Evolutionary conservation across 2,797 vertebrate genomes (phyloP).

Genomic region (Okamejei kenojei): DNA sequence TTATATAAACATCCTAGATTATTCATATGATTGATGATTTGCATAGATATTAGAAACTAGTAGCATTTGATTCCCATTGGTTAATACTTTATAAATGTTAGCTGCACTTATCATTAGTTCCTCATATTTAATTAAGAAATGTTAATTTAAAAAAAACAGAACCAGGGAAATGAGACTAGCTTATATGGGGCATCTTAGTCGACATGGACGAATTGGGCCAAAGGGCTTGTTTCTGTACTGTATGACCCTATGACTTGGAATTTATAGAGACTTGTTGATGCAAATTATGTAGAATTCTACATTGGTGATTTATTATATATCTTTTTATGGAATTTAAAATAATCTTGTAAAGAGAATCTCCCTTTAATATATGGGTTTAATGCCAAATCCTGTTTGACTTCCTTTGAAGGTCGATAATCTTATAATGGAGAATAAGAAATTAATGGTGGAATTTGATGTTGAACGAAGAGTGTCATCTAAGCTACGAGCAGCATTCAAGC

Average conservation of each 20-base stretch:
- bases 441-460: constrained; percentile 55
- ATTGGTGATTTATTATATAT: neutral
- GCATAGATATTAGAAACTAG: neutral
- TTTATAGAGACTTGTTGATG: neutral
- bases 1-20: neutral
- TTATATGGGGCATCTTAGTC: no score
- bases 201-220: no score
- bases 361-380: neutral
- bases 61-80: neutral
- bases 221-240: no score
- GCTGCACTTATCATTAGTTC: neutral
- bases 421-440: constrained; percentile 65
- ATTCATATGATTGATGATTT: neutral
- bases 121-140: neutral
- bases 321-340: neutral
- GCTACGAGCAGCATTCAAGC: constrained; percentile 33
- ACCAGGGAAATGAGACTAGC: no score
- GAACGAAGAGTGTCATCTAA: constrained; percentile 56
- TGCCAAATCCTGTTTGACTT: neutral
- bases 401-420: constrained; percentile 65
- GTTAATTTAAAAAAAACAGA: neutral
- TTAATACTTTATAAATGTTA: neutral
- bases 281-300: neutral
- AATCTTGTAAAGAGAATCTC: neutral
- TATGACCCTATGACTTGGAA: neutral